Conservation (phyloP, 2,888 invertebrate species). For the Lasioglossum oenotherae region DNA sequence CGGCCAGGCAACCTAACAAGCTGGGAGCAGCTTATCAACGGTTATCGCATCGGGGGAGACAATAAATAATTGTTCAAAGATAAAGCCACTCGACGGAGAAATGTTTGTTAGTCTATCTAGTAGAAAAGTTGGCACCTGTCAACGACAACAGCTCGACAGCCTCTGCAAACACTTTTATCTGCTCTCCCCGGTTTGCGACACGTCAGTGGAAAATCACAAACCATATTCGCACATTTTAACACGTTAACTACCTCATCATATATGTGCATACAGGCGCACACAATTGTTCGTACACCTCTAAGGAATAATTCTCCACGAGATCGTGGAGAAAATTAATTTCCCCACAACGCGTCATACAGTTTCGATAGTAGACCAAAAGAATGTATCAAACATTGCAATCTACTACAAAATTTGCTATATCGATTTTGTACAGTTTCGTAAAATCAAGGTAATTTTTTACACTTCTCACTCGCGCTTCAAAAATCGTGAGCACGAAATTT, state of each 20-base stretch:
- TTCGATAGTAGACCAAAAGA: not conserved
- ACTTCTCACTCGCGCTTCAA: not conserved
- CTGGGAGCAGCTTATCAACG: conserved; percentile 8
- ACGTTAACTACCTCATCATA: not conserved
- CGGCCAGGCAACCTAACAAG: not conserved
- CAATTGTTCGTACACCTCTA: not conserved
- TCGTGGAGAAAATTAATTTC: no score
- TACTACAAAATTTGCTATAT: not conserved
- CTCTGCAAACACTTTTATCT: not conserved
- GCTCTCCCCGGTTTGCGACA: not conserved
- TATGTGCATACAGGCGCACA: not conserved
- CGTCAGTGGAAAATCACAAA: not conserved
- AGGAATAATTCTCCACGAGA: not conserved
- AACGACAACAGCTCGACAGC: not conserved
- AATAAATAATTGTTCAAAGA: conserved; percentile 28
- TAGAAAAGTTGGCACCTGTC: not conserved
- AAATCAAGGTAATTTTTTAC: not conserved
- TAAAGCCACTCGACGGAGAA: not conserved
- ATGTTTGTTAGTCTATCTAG: not conserved
- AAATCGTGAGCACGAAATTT: not conserved
- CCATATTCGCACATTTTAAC: not conserved
- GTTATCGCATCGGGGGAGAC: conserved; percentile 6
- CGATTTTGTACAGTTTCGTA: not conserved
- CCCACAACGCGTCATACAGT: not conserved
- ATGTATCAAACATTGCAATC: not conserved